A percentile compares a stretch with the other conserved stretches of the same genome.
Evolutionary conservation across 2,797 vertebrate genomes (phyloP).

Genomic region (Mormyrus proboscirostris): DNA sequence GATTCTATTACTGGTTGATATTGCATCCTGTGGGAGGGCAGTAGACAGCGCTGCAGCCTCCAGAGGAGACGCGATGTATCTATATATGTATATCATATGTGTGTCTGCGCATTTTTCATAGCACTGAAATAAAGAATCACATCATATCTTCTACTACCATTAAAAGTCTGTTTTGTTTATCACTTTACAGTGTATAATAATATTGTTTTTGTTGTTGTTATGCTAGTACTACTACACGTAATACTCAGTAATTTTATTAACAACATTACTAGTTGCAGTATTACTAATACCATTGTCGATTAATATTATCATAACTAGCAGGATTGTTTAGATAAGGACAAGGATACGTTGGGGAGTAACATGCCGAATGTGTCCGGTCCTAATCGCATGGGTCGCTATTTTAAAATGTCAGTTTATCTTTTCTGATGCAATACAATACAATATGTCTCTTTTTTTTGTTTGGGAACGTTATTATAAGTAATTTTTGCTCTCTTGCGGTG

Average conservation of each 20-base stretch:
- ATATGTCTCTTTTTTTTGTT: neutral
- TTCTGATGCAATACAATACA: neutral
- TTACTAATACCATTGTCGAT: neutral
- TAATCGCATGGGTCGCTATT: neutral
- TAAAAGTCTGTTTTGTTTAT: neutral
- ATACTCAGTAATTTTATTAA: neutral
- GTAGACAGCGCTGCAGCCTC: conserved; percentile 41
- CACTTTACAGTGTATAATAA: neutral
- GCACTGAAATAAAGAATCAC: neutral
- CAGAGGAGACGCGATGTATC: neutral
- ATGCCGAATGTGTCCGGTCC: neutral
- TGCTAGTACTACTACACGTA: neutral
- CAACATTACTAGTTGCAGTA: neutral
- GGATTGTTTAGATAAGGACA: neutral
- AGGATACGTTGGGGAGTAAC: neutral
- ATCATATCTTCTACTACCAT: neutral
- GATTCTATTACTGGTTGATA: conserved; percentile 68
- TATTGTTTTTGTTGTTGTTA: neutral
- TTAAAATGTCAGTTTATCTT: neutral
- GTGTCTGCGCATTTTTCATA: neutral
- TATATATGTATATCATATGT: conserved; percentile 15
- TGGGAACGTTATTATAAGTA: neutral
- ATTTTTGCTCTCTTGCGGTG: neutral
- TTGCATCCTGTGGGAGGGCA: conserved; percentile 53
- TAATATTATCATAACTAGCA: neutral